Evolutionary conservation across 1,140 invertebrate genomes (phyloP), one percentile per base, ranked within the genome.

Genomic region (Drosophila mauritiana): DNA sequence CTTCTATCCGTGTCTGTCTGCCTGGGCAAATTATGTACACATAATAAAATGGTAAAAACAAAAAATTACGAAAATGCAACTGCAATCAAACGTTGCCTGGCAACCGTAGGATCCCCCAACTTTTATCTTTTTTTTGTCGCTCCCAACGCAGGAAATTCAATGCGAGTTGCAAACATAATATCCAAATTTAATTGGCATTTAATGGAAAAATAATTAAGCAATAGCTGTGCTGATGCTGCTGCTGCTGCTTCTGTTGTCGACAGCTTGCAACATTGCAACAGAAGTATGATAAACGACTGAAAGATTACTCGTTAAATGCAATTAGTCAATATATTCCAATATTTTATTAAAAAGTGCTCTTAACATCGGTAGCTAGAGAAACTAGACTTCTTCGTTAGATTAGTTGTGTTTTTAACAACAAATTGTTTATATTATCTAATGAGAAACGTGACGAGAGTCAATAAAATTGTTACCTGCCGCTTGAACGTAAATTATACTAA

Each of bases 171-270:
- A 54, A 74, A 69, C 49, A 59, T 59, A 68, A 79, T 58, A 79
- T 54, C 55, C 36, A 72, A 67, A 84, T 80, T 80, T 63, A 83
- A 83, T 80, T 84, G 80, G 40, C 65, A 79, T 76, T 84, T 67
- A 83, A 83, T 83, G 80, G 61, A 72, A 57, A 80, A 84, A 84
- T 83, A 84, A 83, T 84, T 81, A 58, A 74, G 56, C 80, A 80
- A 68, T 46, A 56, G 61, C 65, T 58, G 70, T 46, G 25, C 40
- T 34, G 37, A 10, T 56, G 39, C 11, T 34, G 22, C 51, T 57
- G 39, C 11, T 34, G 22, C 51, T 39, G 27, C 65, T 37, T 64
- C 59, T 69, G 65, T 34, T 45, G 54, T 11, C 55, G 73, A 76
- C 62, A 83, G 48, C 57, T 13, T 68, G 43, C 34, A 56, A 6